These are phyloP conservation scores for Odontocerum albicorne DNA, from an alignment of 2,888 invertebrate genomes.

Conservation along the genomic window DNA sequence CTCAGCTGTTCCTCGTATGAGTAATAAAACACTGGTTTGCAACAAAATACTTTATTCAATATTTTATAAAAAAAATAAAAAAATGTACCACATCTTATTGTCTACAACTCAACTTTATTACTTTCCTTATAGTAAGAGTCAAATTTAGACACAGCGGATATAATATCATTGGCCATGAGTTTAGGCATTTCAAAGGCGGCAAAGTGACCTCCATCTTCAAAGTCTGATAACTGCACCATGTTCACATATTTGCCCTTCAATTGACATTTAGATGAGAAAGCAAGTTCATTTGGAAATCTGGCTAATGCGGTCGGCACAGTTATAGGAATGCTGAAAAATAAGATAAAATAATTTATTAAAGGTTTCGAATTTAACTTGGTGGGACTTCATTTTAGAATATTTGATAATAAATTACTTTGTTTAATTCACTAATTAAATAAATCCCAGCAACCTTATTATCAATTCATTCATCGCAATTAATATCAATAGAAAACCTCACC, in stretches of 20 bases:
- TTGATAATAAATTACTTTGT: no score
- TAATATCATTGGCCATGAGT: conserved; percentile 68
- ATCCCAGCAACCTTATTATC: no score
- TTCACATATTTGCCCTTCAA: conserved; percentile 65
- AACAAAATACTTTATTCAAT: neutral
- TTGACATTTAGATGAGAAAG: conserved; percentile 61
- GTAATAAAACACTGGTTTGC: neutral
- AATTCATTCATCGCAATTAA: no score
- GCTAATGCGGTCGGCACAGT: conserved; percentile 73
- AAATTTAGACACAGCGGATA: conserved; percentile 46
- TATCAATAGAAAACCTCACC: no score
- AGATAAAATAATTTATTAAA: conserved; percentile 2
- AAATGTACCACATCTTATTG: neutral
- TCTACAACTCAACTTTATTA: conserved; percentile 2
- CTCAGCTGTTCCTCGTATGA: no score
- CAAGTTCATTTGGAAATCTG: conserved; percentile 67
- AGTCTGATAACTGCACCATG: conserved; percentile 65
- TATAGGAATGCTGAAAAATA: conserved; percentile 63
- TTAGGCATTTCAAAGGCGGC: conserved; percentile 79
- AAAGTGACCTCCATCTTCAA: conserved; percentile 79
- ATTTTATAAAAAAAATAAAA: neutral
- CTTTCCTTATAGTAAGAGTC: conserved; percentile 29
- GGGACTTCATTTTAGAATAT: no score
- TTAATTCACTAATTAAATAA: no score
- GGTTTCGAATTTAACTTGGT: no score